Base-by-base conservation (phyloP, 2,888 invertebrate genomes). In the Caenorhabditis sp. region DNA sequence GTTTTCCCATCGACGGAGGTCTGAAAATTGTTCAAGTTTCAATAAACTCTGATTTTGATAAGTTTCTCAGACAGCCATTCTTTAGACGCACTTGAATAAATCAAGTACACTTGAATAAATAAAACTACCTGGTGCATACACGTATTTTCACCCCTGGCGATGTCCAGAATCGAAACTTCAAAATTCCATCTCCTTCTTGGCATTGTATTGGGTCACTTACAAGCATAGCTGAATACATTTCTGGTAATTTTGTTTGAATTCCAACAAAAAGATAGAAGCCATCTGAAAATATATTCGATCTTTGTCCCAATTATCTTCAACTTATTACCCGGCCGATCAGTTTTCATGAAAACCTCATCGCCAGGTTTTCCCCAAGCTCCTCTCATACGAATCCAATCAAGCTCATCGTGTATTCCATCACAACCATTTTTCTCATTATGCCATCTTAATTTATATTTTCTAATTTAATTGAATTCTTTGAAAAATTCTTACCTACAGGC, bases 191-290 rank as follows among this genome's bases (percentile, higher is more conserved):
- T 31, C 83, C 84, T 63, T 82, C 70, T 56, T 85, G 85, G 49
- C 84, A 84, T 60, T 83, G 83, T 1, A 86, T 73, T 2, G 84
- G 84, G 66, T 86, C 83, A 50, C 81, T 81, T 10, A 84, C 81
- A 1, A 85, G 62, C 59, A 84, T 70, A n/a, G 83, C 82, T 0
- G 83, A 78, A 27, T 73, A 69, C 36, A 65, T 63, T 2, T 80
- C 76, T 1, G 71, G 73, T n/a, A 78, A 56, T 25, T 78, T 77
- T 63, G 67, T 56, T 23, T 81, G 71, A 21, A 77, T 64, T 23
- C 85, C 85, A 8, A 77, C 78, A 52, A 85, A 63, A 3, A 83
- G 67, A 57, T 78, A 85, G 36, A 76, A 83, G 0, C 82, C 82
- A 50, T 73, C 85, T 83, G 67, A 52, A 70, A 62, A 58, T 26